Percentiles rank a stretch among this genome's conserved stretches.
Evolutionary conservation across 2,888 invertebrate genomes (phyloP).

Genomic region (Drosophila maculinotata): DNA sequence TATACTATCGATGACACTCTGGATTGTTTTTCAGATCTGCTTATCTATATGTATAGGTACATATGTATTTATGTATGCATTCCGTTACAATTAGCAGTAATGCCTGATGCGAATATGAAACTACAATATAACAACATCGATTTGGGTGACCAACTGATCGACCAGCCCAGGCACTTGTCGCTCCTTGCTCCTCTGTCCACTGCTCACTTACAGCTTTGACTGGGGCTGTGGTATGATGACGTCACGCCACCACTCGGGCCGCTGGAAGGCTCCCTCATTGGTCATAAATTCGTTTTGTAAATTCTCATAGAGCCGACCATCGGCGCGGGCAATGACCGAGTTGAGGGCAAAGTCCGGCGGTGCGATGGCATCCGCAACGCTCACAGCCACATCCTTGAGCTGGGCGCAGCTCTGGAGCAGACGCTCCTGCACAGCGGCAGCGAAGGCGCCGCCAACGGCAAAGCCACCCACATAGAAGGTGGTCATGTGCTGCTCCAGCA

Average conservation of each 20-base stretch:
- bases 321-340: conserved; percentile 93
- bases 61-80: conserved; percentile 7
- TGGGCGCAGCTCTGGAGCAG: conserved; percentile 89
- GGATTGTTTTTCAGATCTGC: background rate
- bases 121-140: conserved; percentile 44
- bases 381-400: conserved; percentile 91
- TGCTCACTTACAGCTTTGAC: conserved; percentile 77
- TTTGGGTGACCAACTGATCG: conserved; percentile 2
- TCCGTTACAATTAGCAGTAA: conserved; percentile 18
- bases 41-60: background rate
- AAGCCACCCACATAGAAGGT: conserved; percentile 88
- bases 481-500: conserved; percentile 89
- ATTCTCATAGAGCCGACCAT: conserved; percentile 90
- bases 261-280: conserved; percentile 89
- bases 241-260: conserved; percentile 91
- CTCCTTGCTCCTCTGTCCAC: background rate
- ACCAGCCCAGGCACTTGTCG: conserved; percentile 59
- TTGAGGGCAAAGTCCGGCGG: conserved; percentile 96
- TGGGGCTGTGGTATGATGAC: conserved; percentile 83
- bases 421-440: conserved; percentile 88
- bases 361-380: conserved; percentile 93
- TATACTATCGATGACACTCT: background rate
- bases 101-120: conserved; percentile 47
- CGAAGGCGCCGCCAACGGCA: conserved; percentile 86
- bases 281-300: conserved; percentile 90